Conservation (phyloP, 1,140 invertebrate genomes). For the Drosophila pruinosa region DNA sequence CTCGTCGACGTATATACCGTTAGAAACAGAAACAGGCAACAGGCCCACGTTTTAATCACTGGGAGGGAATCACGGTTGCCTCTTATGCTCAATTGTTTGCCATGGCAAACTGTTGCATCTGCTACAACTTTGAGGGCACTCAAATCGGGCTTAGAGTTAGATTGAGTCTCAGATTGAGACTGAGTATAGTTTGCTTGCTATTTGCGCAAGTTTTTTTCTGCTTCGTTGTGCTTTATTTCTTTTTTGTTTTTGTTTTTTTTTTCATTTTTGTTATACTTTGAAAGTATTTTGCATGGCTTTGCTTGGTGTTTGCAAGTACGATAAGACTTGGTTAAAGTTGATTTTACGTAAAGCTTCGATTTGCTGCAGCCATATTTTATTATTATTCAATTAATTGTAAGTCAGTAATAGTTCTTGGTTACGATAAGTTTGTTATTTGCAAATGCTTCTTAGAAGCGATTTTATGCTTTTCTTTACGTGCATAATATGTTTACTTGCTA, state of each 20-base stretch:
- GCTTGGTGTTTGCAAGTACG: conserved; percentile 4
- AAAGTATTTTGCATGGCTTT: conserved; percentile 49
- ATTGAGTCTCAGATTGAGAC: background rate
- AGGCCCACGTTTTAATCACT: background rate
- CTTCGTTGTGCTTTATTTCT: background rate
- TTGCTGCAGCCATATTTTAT: background rate
- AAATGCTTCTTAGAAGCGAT: background rate
- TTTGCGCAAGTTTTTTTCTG: conserved; percentile 9
- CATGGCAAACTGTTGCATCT: conserved; percentile 30
- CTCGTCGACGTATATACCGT: too few species aligned
- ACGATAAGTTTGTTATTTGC: background rate
- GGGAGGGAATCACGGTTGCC: background rate
- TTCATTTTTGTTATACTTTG: conserved; percentile 17
- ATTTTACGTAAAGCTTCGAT: background rate
- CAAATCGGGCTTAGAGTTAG: background rate
- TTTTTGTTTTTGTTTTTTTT: background rate
- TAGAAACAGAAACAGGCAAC: background rate
- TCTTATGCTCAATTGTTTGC: background rate
- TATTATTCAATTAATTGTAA: background rate
- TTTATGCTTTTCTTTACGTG: too few species aligned
- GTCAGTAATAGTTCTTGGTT: too few species aligned
- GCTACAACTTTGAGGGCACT: conserved; percentile 3
- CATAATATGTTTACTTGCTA: too few species aligned
- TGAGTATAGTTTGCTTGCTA: conserved; percentile 14
- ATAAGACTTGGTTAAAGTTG: background rate